Evolutionary conservation across 2,797 vertebrate species (phyloP), one percentile per base, ranked within the genome.

Genomic region (Huso huso): DNA sequence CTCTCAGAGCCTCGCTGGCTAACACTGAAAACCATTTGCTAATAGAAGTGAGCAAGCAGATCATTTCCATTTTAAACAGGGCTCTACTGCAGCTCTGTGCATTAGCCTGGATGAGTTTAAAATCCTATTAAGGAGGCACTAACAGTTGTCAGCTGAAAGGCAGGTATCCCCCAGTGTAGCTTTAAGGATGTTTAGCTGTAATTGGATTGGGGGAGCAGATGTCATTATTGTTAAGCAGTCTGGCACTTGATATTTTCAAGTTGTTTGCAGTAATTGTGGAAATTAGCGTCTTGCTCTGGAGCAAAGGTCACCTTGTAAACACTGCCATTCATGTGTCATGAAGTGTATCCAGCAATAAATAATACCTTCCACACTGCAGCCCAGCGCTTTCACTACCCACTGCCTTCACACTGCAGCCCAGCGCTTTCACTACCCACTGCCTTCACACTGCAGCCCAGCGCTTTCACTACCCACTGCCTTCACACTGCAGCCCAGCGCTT

Each of bases 201-300:
- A 93, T 91, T 87, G 84, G 84, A 93, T 95, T 94, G 93, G 79
- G 89, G 79, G 78, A 78, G 90, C 88, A 94, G 93, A 95, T 90
- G 92, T 84, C 87, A 92, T 93, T 91, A 87, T 78, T 76, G 85
- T 87, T 73, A 79, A 87, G 84, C 89, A 84, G 90, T 84, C 79
- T 78, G 85, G 84, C 89, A 92, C 90, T 94, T 90, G 89, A 93
- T 83, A 89, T 88, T 86, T 91, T 85, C 86, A 88, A 92, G 88
- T 86, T 88, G 88, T 90, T 88, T 85, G 85, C 82, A 81, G 84
- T 91, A 90, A 94, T 90, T 89, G 87, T 83, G 81, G 88, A 87
- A 88, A 93, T 94, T 91, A 94, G 88, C 88, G 88, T 90, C 87
- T 92, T 87, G 82, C 84, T 67, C 13, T 73, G 85, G 88, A 91